Conservation (phyloP, 2,797 vertebrate genomes). For the Tiaroga cobitis region DNA sequence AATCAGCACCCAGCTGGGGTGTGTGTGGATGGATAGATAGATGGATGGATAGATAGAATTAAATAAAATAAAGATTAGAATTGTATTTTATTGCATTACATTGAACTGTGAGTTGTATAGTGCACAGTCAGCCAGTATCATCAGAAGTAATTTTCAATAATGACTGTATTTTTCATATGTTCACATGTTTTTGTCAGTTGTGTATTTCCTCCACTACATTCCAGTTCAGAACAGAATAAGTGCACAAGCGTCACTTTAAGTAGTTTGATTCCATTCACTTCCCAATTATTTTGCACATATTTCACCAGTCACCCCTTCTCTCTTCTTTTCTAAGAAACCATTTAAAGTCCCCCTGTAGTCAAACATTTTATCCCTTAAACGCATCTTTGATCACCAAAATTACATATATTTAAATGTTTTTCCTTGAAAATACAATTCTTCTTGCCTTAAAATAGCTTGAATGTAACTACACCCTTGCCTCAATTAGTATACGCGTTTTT, state of each 20-base stretch:
- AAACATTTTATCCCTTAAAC: too few species aligned
- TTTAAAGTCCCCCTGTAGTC: too few species aligned
- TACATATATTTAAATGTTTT: too few species aligned
- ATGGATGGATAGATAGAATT: not conserved
- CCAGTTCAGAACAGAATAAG: not conserved
- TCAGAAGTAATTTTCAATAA: not conserved
- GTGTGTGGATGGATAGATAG: not conserved
- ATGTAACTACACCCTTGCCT: too few species aligned
- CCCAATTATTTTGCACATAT: not conserved
- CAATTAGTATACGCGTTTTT: too few species aligned
- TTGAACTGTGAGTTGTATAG: not conserved
- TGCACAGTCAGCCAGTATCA: not conserved
- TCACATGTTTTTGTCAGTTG: not conserved
- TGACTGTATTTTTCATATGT: not conserved
- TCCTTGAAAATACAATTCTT: too few species aligned
- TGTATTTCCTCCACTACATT: slow-evolving; percentile 13
- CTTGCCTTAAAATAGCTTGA: too few species aligned
- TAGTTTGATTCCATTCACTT: not conserved
- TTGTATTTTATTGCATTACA: not conserved
- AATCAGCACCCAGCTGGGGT: slow-evolving; percentile 23
- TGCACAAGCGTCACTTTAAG: not conserved
- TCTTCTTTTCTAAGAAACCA: not conserved
- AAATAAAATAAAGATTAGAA: too few species aligned
- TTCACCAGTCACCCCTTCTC: not conserved
- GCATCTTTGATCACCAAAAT: too few species aligned